Evolutionary conservation across 2,113 vertebrate genomes (phyloP).

Genomic region (Paralichthys olivaceus): DNA sequence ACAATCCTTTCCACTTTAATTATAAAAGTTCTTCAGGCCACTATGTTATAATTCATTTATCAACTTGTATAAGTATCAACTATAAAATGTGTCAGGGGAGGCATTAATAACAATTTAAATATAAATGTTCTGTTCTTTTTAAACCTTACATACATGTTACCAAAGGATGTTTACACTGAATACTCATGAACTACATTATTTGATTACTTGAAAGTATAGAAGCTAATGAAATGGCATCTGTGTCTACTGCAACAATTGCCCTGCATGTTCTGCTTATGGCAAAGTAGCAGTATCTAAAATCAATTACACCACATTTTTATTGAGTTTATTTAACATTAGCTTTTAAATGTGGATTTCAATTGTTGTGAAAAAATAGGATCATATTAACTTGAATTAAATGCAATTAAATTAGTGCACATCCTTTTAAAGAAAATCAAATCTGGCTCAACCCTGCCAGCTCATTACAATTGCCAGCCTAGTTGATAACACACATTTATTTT

Average conservation of each 20-base stretch:
- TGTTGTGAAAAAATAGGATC: slow-evolving; percentile 1
- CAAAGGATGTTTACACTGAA: neutral
- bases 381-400: slow-evolving; percentile 33
- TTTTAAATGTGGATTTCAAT: slow-evolving; percentile 5
- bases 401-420: slow-evolving; percentile 16
- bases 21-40: slow-evolving; percentile 79
- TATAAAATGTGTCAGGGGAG: slow-evolving; percentile 46
- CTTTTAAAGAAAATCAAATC: slow-evolving; percentile 34
- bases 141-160: slow-evolving; percentile 16
- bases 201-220: neutral
- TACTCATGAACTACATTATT: neutral
- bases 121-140: slow-evolving; percentile 2
- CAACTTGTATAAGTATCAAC: slow-evolving; percentile 54
- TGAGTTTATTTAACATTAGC: neutral
- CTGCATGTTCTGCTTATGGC: neutral
- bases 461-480: slow-evolving; percentile 11
- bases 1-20: slow-evolving; percentile 76
- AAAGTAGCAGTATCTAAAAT: neutral
- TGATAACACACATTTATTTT: neutral
- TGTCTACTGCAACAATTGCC: neutral
- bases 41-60: slow-evolving; percentile 65
- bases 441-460: neutral
- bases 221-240: neutral
- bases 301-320: slow-evolving; percentile 17
- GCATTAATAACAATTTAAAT: slow-evolving; percentile 53